Evolutionary conservation across 2,888 invertebrate genomes (phyloP), one percentile per base, ranked within the genome.

Genomic region (Stenodera caucasica): DNA sequence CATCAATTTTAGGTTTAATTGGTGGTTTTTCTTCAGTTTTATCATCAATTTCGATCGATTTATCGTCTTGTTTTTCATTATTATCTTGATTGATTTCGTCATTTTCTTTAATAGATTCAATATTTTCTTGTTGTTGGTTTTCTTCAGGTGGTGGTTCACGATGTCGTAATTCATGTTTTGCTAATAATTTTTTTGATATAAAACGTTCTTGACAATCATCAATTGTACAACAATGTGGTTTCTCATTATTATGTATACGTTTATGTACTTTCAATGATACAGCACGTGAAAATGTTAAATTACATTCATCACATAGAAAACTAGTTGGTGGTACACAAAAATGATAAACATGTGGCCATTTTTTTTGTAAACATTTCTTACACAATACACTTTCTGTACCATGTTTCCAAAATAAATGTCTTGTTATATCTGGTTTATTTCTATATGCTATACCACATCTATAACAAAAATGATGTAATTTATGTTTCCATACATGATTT

Each of bases 351-450:
- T 94, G 93, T 0, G 92, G 92, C 94, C 94, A 94, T 72, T 93
- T 93, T 75, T 94, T 94, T 74, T 94, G 92, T 55, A 93, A 80
- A 78, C 94, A 94, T 73, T 86, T 88, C 78, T 92, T 92, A 76
- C 94, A 94, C 33, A 89, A 80, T 2, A 91, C 89, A 80, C 93
- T 93, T 75, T 94, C 92, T 2, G 94, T 94, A 21, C 94, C 94
- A 78, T 95, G 94, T 79, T 94, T 95, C 94, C 94, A 94, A 78
- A 93, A 94, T 58, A 94, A 82, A 81, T 95, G 94, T 75, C 92
- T 92, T 14, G 91, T 92, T 61, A 94, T 94, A 74, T 94, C 93
- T 57, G 89, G 89, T 77, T 93, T 93, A 79, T 93, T 94, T 68
- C 92, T 86, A 77, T 94, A 94, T 0, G 94, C 89, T 65, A 94